Evolutionary conservation across 2,888 invertebrate species (phyloP).

Genomic region (Drosophila buzzatii): DNA sequence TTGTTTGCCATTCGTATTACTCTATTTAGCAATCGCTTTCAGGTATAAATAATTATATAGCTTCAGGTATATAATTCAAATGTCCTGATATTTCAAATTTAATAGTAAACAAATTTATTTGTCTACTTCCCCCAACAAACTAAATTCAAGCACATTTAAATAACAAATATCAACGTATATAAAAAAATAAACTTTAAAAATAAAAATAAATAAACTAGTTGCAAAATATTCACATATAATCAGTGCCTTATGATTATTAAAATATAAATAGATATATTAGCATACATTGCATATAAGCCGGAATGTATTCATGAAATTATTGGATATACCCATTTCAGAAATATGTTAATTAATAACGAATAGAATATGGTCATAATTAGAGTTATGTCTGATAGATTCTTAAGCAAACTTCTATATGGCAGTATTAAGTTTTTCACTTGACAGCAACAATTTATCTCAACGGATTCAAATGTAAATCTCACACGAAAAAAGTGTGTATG

Average conservation of each 20-base stretch:
- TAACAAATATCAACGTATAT: background rate
- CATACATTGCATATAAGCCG: slow-evolving; percentile 2
- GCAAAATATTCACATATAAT: background rate
- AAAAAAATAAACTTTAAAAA: background rate
- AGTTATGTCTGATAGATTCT: slow-evolving; percentile 17
- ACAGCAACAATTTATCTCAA: slow-evolving; percentile 20
- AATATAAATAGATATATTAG: background rate
- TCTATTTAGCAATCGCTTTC: background rate
- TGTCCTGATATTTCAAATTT: background rate
- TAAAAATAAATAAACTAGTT: background rate
- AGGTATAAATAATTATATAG: background rate
- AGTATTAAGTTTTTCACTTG: slow-evolving; percentile 18
- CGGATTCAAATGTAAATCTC: slow-evolving; percentile 31
- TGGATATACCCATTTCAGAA: background rate
- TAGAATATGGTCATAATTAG: slow-evolving; percentile 17
- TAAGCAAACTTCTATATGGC: background rate
- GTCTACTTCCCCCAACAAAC: no score
- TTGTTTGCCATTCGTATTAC: no score
- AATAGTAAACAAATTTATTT: no score
- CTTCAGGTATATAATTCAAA: background rate
- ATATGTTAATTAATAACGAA: slow-evolving; percentile 20
- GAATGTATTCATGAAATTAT: background rate
- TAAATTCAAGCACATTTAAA: background rate
- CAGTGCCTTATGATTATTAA: background rate
- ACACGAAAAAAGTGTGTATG: background rate